Evolutionary conservation across 1,140 invertebrate genomes (phyloP), one percentile per base, ranked within the genome.

Genomic region (Coptotermes formosanus): DNA sequence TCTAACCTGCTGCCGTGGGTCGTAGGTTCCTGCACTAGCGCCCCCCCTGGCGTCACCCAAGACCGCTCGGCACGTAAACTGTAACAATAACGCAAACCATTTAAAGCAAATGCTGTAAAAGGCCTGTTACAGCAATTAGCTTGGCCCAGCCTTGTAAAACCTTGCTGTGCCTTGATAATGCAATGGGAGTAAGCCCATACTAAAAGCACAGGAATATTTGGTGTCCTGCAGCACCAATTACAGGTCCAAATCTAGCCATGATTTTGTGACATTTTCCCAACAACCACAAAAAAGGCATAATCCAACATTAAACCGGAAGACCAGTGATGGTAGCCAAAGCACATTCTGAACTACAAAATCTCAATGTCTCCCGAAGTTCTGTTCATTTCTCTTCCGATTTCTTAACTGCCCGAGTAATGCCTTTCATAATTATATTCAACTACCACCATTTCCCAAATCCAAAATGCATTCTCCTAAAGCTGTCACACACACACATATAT

Each of bases 41-140:
- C 85, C 85, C 85, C 85, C 85, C 85, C 85, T 32, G 85, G 85
- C 85, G 85, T 81, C 38, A 30, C 59, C 25, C 85, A 64, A 48
- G 85, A 85, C 45, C 85, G 59, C 59, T 85, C 85, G n/a, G 45
- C 85, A 44, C 85, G 85, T 48, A 85, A 85, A 85, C 85, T 85
- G 85, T 81, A 85, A 85, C 85, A 85, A 85, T 64, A 85, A 85
- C 85, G 85, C 59, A 85, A 82, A 85, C 21, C 64, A 81, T 45
- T 44, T 75, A 75, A 75, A 75, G 64, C n/a, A 75, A 75, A 30
- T 75, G 64, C 64, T 75, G 64, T 75, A 75, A 75, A 8, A 75
- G n/a, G 64, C n/a, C 64, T n/a, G 64, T 6, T 30, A 75, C 64
- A 75, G 64, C 64, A 75, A 16, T 30, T 75, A 75, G 64, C 25